Evolutionary conservation across 2,797 vertebrate genomes (phyloP).

Genomic region (Artibeus jamaicensis): DNA sequence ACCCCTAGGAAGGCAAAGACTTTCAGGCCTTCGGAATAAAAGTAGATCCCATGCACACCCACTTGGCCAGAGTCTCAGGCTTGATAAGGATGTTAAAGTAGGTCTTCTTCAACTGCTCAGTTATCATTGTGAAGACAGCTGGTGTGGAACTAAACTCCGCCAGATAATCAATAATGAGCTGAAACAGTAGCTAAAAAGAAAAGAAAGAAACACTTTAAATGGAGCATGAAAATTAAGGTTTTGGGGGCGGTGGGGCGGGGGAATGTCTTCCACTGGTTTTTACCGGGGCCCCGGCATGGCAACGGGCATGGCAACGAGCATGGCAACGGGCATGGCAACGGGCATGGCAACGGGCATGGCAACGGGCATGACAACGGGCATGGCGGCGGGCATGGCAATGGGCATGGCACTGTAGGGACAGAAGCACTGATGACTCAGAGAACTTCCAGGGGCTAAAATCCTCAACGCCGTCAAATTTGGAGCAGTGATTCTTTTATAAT

Average conservation of each 20-base stretch:
- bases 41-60: constrained; percentile 74
- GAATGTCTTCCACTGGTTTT: not conserved
- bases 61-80: constrained; percentile 93
- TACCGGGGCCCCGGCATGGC: not conserved
- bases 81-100: constrained; percentile 97
- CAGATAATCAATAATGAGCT: constrained; percentile 93
- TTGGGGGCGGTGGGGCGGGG: too few relatives aligned
- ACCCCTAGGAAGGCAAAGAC: not conserved
- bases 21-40: not conserved
- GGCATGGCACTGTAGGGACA: not conserved
- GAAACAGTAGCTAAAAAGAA: constrained; percentile 89
- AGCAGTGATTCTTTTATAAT: not conserved
- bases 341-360: too few relatives aligned
- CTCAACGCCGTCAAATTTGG: not conserved
- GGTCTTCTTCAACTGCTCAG: constrained; percentile 94
- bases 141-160: constrained; percentile 89
- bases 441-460: not conserved
- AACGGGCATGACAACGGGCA: not conserved
- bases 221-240: not conserved
- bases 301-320: not conserved
- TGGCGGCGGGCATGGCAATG: too few relatives aligned
- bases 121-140: constrained; percentile 93
- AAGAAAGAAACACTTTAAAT: constrained; percentile 25
- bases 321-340: too few relatives aligned
- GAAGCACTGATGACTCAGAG: not conserved